Evolutionary conservation across 2,797 vertebrate species (phyloP).

Genomic region (Gambusia yucatana): DNA sequence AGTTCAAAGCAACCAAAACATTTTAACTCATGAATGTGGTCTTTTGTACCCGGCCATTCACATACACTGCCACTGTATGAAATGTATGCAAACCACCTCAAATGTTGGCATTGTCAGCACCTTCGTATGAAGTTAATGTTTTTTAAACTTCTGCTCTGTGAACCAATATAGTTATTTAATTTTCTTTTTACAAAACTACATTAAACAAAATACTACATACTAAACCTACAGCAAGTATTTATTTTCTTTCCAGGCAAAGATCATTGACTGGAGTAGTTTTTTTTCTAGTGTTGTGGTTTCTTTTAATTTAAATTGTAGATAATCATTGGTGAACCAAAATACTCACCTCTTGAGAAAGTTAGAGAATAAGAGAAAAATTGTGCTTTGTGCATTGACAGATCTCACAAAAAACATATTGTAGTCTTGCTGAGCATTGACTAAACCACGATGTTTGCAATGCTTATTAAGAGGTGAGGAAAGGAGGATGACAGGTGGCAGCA

Average conservation of each 20-base stretch:
- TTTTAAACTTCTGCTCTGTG: background rate
- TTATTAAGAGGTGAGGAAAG: constrained; percentile 57
- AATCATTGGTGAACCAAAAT: background rate
- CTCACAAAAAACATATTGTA: constrained; percentile 14
- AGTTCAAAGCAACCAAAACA: background rate
- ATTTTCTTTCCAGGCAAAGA: background rate
- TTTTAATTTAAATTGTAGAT: background rate
- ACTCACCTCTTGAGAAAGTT: background rate
- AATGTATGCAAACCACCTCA: background rate
- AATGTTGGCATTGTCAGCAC: background rate
- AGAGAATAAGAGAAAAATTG: background rate
- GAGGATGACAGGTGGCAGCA: constrained; percentile 38
- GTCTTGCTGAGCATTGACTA: constrained; percentile 8
- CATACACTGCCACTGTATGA: background rate
- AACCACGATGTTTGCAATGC: constrained; percentile 52
- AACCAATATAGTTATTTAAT: background rate
- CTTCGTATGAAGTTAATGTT: background rate
- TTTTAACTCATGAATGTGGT: background rate
- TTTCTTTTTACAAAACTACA: background rate
- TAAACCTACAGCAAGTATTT: background rate
- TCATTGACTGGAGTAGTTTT: background rate
- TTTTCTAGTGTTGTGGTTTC: background rate
- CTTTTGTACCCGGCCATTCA: background rate
- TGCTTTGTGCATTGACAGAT: background rate
- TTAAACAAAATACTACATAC: background rate